Conservation (phyloP, 2,797 vertebrate species). For the Distichodus sexfasciatus region DNA sequence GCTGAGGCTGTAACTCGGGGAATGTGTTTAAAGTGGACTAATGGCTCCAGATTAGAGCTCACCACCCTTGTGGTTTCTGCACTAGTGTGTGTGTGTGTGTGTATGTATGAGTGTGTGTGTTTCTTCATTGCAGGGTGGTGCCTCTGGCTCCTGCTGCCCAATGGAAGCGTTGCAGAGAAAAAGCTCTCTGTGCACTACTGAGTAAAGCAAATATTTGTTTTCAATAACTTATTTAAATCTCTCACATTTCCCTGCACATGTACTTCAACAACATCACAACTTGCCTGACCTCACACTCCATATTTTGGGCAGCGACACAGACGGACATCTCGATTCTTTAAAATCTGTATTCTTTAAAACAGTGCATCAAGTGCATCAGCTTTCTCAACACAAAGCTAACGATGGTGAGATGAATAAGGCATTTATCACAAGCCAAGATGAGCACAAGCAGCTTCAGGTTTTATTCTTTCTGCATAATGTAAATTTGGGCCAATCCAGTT, state of each 20-base stretch:
- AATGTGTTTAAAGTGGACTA: conserved; percentile 61
- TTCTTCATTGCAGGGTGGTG: conserved; percentile 41
- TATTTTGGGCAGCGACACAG: conserved; percentile 10
- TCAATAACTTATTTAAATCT: conserved; percentile 43
- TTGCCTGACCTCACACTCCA: conserved; percentile 2
- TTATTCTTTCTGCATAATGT: conserved; percentile 49
- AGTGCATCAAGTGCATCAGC: neutral
- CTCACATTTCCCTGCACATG: conserved; percentile 6
- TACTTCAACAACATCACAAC: conserved; percentile 38
- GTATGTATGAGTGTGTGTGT: conserved; percentile 23
- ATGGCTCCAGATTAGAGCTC: conserved; percentile 55
- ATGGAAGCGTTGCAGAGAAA: conserved; percentile 51
- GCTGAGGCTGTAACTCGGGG: conserved; percentile 49
- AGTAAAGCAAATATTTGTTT: conserved; percentile 51
- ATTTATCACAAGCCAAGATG: conserved; percentile 1
- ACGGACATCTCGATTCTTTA: no score
- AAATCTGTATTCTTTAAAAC: no score
- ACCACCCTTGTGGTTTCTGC: conserved; percentile 56
- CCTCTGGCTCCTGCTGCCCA: conserved; percentile 38
- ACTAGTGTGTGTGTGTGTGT: conserved; percentile 9
- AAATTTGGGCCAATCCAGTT: conserved; percentile 59
- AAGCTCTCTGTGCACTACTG: conserved; percentile 32
- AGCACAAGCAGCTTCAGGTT: conserved; percentile 30
- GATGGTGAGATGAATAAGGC: neutral
- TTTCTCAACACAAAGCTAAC: no score